Conservation (phyloP, 2,113 vertebrate species). For the Phalacrocorax pelagicus region DNA sequence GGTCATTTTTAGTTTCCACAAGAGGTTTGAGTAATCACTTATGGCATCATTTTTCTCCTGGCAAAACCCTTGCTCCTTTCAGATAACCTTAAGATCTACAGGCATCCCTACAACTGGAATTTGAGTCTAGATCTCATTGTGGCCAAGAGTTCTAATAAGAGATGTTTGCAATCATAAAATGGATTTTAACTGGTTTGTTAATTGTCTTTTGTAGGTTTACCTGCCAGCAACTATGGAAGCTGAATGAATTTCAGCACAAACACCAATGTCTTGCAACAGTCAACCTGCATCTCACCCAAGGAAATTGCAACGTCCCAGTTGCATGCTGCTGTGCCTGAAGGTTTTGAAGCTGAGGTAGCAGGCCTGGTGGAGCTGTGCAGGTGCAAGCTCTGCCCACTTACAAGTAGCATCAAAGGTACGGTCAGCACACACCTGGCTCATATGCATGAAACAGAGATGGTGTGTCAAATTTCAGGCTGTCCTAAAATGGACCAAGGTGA, state of each 20-base stretch:
- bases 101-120: neutral
- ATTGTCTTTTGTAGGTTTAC: neutral
- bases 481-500: neutral
- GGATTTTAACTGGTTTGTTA: neutral
- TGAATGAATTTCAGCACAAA: slow-evolving; percentile 42
- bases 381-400: slow-evolving; percentile 72
- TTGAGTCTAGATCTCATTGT: neutral
- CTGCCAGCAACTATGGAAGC: neutral
- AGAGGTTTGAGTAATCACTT: neutral
- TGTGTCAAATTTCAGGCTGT: neutral
- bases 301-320: slow-evolving; percentile 26
- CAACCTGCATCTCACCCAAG: neutral
- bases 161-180: neutral
- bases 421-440: slow-evolving; percentile 56
- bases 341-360: slow-evolving; percentile 22
- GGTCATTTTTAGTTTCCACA: accelerated
- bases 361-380: slow-evolving; percentile 59
- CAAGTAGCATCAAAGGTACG: slow-evolving; percentile 54
- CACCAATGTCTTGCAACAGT: slow-evolving; percentile 37
- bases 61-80: neutral
- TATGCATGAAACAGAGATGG: neutral
- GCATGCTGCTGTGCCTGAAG: slow-evolving; percentile 50
- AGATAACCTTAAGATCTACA: neutral
- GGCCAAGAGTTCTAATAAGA: neutral
- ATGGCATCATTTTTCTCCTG: neutral